These are phyloP conservation scores for Clistopyga incitator DNA, from an alignment of 2,888 invertebrate species.

Conservation along the genomic window DNA sequence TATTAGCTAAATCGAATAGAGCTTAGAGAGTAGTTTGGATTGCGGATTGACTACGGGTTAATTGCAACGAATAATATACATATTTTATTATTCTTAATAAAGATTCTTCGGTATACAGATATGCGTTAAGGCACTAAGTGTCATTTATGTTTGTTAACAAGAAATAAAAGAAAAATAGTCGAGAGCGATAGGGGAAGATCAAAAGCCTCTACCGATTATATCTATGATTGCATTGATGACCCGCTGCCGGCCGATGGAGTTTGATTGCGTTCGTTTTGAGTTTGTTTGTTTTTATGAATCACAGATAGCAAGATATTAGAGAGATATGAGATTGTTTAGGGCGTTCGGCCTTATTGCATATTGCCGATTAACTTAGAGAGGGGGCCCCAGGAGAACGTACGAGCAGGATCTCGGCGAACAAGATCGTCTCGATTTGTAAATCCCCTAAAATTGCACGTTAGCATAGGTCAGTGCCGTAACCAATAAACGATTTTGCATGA, in stretches of 20 bases:
- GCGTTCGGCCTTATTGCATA: conserved; percentile 31
- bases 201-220: conserved; percentile 27
- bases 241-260: conserved; percentile 29
- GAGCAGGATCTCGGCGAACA: conserved; percentile 77
- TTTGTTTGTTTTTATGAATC: conserved; percentile 52
- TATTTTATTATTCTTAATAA: conserved; percentile 71
- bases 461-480: conserved; percentile 75
- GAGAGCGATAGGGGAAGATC: conserved; percentile 45
- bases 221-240: conserved; percentile 35
- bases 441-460: conserved; percentile 80
- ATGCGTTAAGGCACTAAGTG: conserved; percentile 76
- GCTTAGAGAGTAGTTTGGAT: conserved; percentile 35
- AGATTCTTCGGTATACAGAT: conserved; percentile 72
- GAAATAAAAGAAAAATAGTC: conserved; percentile 9
- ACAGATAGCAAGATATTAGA: conserved; percentile 65
- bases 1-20: conserved; percentile 2
- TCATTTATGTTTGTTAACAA: conserved; percentile 26
- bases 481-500: conserved; percentile 37
- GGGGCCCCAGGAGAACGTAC: conserved; percentile 80
- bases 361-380: conserved; percentile 74
- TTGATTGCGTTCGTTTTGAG: conserved; percentile 24
- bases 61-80: conserved; percentile 51
- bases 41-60: conserved; percentile 45
- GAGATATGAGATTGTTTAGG: conserved; percentile 42
- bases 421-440: conserved; percentile 78